Evolutionary conservation across 2,113 vertebrate species (phyloP), one percentile per base, ranked within the genome.

Genomic region (Uropsilus gracilis): DNA sequence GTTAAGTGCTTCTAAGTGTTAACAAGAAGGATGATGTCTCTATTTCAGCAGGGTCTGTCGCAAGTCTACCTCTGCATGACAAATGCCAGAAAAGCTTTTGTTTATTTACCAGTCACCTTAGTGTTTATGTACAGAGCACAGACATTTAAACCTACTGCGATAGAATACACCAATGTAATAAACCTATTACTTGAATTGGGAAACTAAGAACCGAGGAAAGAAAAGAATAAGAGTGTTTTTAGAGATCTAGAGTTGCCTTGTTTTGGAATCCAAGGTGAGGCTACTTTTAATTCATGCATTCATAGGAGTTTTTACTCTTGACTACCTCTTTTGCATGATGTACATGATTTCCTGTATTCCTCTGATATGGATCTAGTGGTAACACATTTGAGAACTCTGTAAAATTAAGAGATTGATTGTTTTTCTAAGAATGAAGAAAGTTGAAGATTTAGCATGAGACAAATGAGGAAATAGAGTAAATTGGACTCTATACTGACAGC

Each of bases 381-480:
- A 90, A 69, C 6, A 46, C 72, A 86, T 53, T 86, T 85, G 39
- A 76, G 71, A 94, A 80, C 12, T 55, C 59, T 63, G 24, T 80
- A 57, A 83, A 87, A 83, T 77, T 76, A 72, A 78, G 69, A 76
- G 18, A 68, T 2, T 59, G 59, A 71, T 42, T 83, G 32, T 17
- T 76, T 69, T 86, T 64, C 86, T 71, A 71, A 77, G 39, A 55
- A 76, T 46, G 42, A 76, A 84, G 69, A 86, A 64, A 93, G 12
- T 46, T 90, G 14, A 69, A 95, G 46, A 83, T n/a, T 46, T 73
- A 86, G 68, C n/a, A 12, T 46, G 63, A 93, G 75, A 73, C 55
- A 83, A 95, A 85, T 89, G 64, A 89, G 32, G 22, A 66, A 46
- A 75, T 80, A 30, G n/a, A n/a, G 89, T 89, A 73, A 85, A 37